phyloP scores from a whole-genome alignment of 2,113 vertebrate species.

The Equus quagga region DNA sequence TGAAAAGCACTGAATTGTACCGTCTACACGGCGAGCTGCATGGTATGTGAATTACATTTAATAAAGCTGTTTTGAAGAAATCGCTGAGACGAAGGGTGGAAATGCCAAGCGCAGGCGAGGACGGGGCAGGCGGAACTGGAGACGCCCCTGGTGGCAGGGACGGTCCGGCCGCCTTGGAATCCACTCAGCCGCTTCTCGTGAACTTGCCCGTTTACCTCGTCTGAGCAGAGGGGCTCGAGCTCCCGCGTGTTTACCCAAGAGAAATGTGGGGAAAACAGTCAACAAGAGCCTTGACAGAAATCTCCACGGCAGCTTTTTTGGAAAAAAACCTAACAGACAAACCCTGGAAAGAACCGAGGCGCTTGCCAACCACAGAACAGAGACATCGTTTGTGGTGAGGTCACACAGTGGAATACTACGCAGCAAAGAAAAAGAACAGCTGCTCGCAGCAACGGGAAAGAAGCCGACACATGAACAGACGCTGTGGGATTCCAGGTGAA shows the following conservation, averaged over 20 bases:
- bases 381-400: background rate
- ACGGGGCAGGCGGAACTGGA: accelerated
- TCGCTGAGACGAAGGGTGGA: background rate
- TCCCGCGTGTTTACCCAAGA: background rate
- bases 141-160: background rate
- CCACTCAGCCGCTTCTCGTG: background rate
- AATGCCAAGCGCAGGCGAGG: background rate
- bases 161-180: background rate
- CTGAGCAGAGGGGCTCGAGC: background rate
- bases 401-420: background rate
- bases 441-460: no score
- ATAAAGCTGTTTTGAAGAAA: background rate
- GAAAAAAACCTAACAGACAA: background rate
- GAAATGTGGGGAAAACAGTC: background rate
- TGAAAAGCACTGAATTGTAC: background rate
- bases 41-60: background rate
- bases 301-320: background rate
- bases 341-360: background rate
- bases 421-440: no score
- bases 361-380: background rate
- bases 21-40: no score
- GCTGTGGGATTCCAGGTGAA: no score
- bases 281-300: background rate
- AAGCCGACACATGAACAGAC: no score
- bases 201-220: accelerated